phyloP scores from a whole-genome alignment of 2,888 invertebrate species.

The Monopis laevigella region DNA sequence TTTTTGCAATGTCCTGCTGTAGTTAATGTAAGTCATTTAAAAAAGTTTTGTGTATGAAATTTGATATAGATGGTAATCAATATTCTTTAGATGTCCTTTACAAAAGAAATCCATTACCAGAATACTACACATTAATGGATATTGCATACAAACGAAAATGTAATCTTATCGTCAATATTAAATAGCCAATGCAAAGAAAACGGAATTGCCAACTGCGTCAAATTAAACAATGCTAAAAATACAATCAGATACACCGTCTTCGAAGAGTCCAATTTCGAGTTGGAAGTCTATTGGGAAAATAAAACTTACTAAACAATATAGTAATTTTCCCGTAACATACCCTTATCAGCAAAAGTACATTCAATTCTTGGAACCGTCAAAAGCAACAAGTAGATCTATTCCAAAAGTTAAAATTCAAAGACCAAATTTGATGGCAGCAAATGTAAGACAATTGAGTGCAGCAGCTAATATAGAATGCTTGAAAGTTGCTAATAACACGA shows the following conservation, averaged over 20 bases:
- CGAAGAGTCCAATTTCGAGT: slow-evolving; percentile 59
- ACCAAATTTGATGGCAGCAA: slow-evolving; percentile 54
- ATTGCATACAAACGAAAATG: slow-evolving; percentile 74
- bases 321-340: slow-evolving; percentile 31
- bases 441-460: slow-evolving; percentile 45
- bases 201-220: too few species aligned
- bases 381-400: slow-evolving; percentile 45
- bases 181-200: too few species aligned
- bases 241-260: slow-evolving; percentile 35
- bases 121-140: slow-evolving; percentile 92
- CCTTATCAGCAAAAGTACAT: slow-evolving; percentile 65
- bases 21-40: slow-evolving; percentile 87
- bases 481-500: slow-evolving; percentile 16
- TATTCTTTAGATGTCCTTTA: slow-evolving; percentile 84
- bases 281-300: slow-evolving; percentile 61
- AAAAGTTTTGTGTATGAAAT: slow-evolving; percentile 90
- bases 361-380: slow-evolving; percentile 55
- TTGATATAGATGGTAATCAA: slow-evolving; percentile 77
- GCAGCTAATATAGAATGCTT: slow-evolving; percentile 33
- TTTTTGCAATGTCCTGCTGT: slow-evolving; percentile 92
- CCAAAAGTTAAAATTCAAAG: slow-evolving; percentile 56
- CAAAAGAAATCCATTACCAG: slow-evolving; percentile 84
- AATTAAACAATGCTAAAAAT: too few species aligned
- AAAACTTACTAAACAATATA: slow-evolving; percentile 51
- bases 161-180: too few species aligned